Conservation (phyloP, 2,888 invertebrate genomes). For the Heliconius erato region DNA sequence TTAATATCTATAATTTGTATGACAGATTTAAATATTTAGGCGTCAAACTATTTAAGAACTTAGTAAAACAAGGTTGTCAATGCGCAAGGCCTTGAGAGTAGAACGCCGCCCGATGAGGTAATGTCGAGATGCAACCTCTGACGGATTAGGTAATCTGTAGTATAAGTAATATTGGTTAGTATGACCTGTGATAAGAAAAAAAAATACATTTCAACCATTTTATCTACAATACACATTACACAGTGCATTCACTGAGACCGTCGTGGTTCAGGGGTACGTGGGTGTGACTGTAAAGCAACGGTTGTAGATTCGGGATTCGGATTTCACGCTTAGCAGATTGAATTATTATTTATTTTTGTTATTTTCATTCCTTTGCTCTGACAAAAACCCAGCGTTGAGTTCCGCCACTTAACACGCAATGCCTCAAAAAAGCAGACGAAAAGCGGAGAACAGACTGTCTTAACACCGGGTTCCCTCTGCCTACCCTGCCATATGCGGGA, state of each 20-base stretch:
- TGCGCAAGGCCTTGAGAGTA: conserved; percentile 49
- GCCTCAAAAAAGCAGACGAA: too few relatives aligned
- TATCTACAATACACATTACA: neutral
- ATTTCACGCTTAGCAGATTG: fast-evolving
- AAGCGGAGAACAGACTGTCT: too few relatives aligned
- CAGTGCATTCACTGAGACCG: too few relatives aligned
- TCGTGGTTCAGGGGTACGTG: too few relatives aligned
- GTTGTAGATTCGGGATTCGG: too few relatives aligned
- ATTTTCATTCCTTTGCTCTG: too few relatives aligned
- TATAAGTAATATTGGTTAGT: conserved; percentile 4
- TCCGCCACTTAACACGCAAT: too few relatives aligned
- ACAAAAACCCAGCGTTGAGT: too few relatives aligned
- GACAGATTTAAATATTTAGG: neutral
- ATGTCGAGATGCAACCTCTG: conserved; percentile 60
- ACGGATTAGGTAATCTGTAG: conserved; percentile 61
- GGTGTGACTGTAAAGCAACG: too few relatives aligned
- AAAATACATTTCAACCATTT: neutral
- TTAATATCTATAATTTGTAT: neutral
- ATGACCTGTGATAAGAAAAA: neutral
- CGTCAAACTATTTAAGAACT: conserved; percentile 8
- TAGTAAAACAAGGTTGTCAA: conserved; percentile 41
- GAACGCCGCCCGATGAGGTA: conserved; percentile 61
- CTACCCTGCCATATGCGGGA: too few relatives aligned
- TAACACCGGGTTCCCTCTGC: too few relatives aligned
- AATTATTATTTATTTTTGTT: too few relatives aligned